These are phyloP conservation scores for Drosophila melanosoma DNA, from an alignment of 2,888 invertebrate species.

Conservation along the genomic window DNA sequence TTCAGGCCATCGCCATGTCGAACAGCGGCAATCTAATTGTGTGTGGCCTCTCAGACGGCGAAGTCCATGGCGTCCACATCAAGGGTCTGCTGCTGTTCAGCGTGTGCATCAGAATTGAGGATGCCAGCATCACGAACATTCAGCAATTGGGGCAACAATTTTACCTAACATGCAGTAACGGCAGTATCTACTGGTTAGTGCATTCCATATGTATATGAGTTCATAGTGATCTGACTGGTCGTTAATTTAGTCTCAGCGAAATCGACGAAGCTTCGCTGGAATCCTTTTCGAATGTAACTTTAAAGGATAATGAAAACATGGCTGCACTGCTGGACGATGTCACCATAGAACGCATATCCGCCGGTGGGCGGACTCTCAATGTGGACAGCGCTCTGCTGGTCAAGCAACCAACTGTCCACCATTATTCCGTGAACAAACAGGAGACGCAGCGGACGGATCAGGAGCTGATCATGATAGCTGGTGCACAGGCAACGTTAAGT, in stretches of 20 bases:
- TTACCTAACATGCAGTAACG: slow-evolving; percentile 81
- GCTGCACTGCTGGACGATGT: slow-evolving; percentile 74
- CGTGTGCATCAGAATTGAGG: slow-evolving; percentile 77
- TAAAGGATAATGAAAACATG: slow-evolving; percentile 78
- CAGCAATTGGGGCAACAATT: slow-evolving; percentile 72
- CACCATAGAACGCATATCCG: slow-evolving; percentile 63
- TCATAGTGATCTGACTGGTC: neutral
- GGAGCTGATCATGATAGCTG: slow-evolving; percentile 55
- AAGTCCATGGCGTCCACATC: slow-evolving; percentile 83
- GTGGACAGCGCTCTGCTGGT: slow-evolving; percentile 57
- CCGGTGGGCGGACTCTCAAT: slow-evolving; percentile 60
- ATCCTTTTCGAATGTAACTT: slow-evolving; percentile 65
- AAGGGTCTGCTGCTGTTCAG: slow-evolving; percentile 83
- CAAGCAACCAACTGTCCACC: slow-evolving; percentile 28
- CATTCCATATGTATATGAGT: too few species aligned
- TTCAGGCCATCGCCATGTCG: slow-evolving; percentile 82
- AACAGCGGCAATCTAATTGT: slow-evolving; percentile 83
- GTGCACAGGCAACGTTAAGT: slow-evolving; percentile 56
- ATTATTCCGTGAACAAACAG: slow-evolving; percentile 57
- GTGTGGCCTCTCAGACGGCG: slow-evolving; percentile 83
- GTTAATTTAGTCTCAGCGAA: slow-evolving; percentile 70
- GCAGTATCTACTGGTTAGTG: slow-evolving; percentile 82
- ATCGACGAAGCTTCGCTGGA: slow-evolving; percentile 80
- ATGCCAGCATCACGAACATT: slow-evolving; percentile 74
- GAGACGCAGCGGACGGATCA: slow-evolving; percentile 19